Conservation (phyloP, 2,113 vertebrate genomes). For the Lepus americanus region DNA sequence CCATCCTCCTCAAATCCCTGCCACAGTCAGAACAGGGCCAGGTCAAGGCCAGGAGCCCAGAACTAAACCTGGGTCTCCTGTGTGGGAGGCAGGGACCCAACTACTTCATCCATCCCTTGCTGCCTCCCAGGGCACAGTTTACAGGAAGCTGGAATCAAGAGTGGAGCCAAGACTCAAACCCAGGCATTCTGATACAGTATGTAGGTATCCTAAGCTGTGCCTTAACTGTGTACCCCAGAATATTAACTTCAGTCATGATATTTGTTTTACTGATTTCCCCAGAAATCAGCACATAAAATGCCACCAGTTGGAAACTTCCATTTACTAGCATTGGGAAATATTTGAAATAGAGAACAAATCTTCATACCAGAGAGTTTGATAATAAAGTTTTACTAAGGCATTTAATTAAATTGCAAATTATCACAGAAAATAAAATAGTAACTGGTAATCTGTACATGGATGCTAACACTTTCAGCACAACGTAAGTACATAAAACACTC, state of each 20-base stretch:
- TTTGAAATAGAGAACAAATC: slow-evolving; percentile 41
- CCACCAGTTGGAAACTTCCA: slow-evolving; percentile 14
- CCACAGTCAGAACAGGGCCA: too few species aligned
- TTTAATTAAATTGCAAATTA: slow-evolving; percentile 56
- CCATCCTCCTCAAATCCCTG: too few species aligned
- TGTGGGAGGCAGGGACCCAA: too few species aligned
- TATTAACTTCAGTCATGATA: neutral
- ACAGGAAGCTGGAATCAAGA: too few species aligned
- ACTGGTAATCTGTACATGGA: neutral
- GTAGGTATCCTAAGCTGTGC: too few species aligned
- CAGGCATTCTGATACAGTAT: too few species aligned
- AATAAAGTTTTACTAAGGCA: neutral
- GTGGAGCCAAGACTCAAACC: too few species aligned
- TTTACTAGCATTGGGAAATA: neutral
- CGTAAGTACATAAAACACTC: neutral
- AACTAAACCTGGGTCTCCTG: too few species aligned
- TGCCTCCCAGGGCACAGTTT: too few species aligned
- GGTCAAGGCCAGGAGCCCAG: too few species aligned
- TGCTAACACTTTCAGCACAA: neutral
- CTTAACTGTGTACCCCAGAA: too few species aligned
- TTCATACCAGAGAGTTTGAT: slow-evolving; percentile 23
- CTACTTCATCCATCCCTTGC: too few species aligned
- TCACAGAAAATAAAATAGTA: slow-evolving; percentile 3
- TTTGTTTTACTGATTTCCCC: slow-evolving; percentile 10
- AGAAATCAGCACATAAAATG: slow-evolving; percentile 27